Evolutionary conservation across 2,888 invertebrate genomes (phyloP).

Genomic region (Lepidochrysops patricia): DNA sequence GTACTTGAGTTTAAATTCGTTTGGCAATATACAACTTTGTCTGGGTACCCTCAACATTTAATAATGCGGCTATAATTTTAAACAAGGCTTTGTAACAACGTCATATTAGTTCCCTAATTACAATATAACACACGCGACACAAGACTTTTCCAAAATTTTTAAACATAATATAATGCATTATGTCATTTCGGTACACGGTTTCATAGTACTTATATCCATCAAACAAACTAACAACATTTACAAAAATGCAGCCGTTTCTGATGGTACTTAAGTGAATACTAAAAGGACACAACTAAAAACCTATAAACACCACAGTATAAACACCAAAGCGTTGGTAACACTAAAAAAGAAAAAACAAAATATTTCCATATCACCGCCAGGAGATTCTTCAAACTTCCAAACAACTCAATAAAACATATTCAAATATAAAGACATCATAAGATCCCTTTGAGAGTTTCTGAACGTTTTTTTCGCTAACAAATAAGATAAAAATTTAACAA

Average conservation of each 20-base stretch:
- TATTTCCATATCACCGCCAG: not conserved
- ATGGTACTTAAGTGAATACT: too few species aligned
- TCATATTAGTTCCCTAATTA: constrained; percentile 3
- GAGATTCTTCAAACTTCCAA: not conserved
- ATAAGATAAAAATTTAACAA: constrained; percentile 26
- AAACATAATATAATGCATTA: too few species aligned
- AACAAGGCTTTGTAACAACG: constrained; percentile 14
- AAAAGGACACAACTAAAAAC: too few species aligned
- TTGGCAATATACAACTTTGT: constrained; percentile 4
- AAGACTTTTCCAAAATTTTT: not conserved
- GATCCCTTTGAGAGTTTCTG: constrained; percentile 1
- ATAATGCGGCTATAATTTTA: constrained; percentile 22
- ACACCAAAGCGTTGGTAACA: too few species aligned
- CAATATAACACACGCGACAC: not conserved
- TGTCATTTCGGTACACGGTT: too few species aligned
- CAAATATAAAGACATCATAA: constrained; percentile 9
- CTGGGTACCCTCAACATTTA: constrained; percentile 14
- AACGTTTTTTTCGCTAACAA: not conserved
- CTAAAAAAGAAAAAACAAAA: not conserved
- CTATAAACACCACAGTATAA: too few species aligned
- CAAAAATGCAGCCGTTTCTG: too few species aligned
- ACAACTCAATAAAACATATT: constrained; percentile 10
- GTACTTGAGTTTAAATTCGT: constrained; percentile 13
- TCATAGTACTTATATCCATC: too few species aligned
- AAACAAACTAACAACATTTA: too few species aligned